Evolutionary conservation across 2,113 vertebrate genomes (phyloP).

Genomic region (Elgaria multicarinata): DNA sequence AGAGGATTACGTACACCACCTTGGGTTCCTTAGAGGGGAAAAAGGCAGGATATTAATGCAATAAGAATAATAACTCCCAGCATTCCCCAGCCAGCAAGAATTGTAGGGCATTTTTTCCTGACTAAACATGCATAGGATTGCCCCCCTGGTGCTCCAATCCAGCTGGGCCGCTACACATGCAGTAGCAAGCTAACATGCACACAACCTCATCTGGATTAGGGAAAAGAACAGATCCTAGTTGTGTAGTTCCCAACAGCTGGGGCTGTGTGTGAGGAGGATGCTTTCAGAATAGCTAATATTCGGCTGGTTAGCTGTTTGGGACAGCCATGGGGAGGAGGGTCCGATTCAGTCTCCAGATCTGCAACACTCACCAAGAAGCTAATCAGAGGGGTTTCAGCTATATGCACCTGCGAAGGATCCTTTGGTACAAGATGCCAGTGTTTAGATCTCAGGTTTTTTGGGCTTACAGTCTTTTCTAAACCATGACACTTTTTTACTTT

Average conservation of each 20-base stretch:
- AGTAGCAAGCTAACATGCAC: not conserved
- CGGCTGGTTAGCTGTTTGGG: not conserved
- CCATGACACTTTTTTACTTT: not conserved
- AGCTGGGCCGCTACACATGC: not conserved
- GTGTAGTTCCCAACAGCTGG: not conserved
- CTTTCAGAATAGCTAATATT: not conserved
- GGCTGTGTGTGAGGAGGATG: not conserved
- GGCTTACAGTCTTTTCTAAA: not conserved
- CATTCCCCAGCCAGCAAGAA: too few species aligned
- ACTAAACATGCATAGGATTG: too few species aligned
- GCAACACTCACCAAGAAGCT: not conserved
- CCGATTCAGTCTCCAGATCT: not conserved
- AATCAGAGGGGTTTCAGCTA: not conserved
- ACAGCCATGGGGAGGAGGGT: not conserved
- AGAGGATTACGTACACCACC: too few species aligned
- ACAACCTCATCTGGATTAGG: not conserved
- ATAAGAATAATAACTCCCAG: too few species aligned
- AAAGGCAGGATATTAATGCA: too few species aligned
- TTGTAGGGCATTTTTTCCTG: too few species aligned
- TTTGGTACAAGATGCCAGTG: rapidly evolving
- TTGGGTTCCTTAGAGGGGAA: too few species aligned
- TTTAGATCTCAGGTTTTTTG: not conserved
- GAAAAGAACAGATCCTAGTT: not conserved
- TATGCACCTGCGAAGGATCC: too few species aligned
- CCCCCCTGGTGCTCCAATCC: not conserved